Conservation (phyloP, 2,888 invertebrate species). For the Drosophila neonasuta region DNA sequence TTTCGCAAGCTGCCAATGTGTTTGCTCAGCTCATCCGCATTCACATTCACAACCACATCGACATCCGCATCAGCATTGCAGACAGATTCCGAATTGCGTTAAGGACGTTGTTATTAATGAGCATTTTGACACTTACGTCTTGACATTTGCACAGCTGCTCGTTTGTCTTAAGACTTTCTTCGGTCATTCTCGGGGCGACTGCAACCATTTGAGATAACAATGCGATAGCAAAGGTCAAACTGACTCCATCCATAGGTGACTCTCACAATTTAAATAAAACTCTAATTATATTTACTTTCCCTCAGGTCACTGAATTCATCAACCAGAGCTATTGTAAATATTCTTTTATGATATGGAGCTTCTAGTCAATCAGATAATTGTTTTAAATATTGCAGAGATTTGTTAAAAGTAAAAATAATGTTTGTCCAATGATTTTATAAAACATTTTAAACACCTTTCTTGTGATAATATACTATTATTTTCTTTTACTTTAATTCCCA, state of each 20-base stretch:
- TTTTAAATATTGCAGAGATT: too few relatives aligned
- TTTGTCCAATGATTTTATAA: too few relatives aligned
- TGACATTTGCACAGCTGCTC: constrained; percentile 79
- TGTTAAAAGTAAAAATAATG: too few relatives aligned
- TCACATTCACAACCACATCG: constrained; percentile 20
- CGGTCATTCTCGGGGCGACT: constrained; percentile 43
- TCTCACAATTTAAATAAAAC: constrained; percentile 64
- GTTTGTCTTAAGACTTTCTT: constrained; percentile 61
- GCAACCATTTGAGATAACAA: constrained; percentile 28
- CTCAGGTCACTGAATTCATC: constrained; percentile 30
- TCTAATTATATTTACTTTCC: constrained; percentile 62
- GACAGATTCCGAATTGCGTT: constrained; percentile 50
- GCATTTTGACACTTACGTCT: constrained; percentile 81
- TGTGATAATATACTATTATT: too few relatives aligned
- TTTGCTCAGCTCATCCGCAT: constrained; percentile 54
- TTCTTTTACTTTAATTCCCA: too few relatives aligned
- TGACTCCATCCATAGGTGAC: constrained; percentile 25
- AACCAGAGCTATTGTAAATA: background rate
- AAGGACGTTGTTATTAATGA: constrained; percentile 80
- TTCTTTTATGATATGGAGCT: constrained; percentile 7
- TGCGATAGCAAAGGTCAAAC: constrained; percentile 64
- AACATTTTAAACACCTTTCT: too few relatives aligned
- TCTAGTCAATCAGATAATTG: background rate
- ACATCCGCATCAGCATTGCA: constrained; percentile 46
- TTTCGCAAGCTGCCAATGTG: constrained; percentile 65